phyloP scores from a whole-genome alignment of 2,888 invertebrate genomes.

The Agonopterix heracliana region DNA sequence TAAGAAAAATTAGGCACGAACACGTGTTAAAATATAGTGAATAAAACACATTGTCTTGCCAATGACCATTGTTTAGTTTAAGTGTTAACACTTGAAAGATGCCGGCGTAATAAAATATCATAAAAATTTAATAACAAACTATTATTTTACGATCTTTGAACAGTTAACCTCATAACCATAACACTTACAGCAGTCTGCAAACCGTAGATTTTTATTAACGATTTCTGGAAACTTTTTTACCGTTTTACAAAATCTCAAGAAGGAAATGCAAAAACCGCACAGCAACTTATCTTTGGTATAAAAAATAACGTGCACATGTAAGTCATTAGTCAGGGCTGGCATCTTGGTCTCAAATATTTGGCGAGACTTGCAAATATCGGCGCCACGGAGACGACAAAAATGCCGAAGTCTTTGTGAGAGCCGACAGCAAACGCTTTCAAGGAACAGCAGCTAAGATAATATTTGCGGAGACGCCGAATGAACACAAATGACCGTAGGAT shows the following conservation, averaged over 20 bases:
- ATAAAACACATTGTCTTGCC: constrained; percentile 26
- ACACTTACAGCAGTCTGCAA: neutral
- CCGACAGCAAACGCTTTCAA: constrained; percentile 39
- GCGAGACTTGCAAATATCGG: constrained; percentile 62
- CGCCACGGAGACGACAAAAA: constrained; percentile 47
- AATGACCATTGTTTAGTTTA: no score
- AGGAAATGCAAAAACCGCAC: constrained; percentile 20
- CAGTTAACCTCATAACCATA: constrained; percentile 1
- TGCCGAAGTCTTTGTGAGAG: constrained; percentile 36
- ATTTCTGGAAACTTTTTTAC: neutral
- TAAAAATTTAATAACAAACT: neutral
- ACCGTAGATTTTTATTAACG: neutral
- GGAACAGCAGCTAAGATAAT: constrained; percentile 62
- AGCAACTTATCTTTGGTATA: constrained; percentile 29
- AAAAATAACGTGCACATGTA: constrained; percentile 55
- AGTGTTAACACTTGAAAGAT: constrained; percentile 20
- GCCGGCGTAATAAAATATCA: constrained; percentile 15
- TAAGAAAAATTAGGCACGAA: constrained; percentile 43
- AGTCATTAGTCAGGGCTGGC: constrained; percentile 62
- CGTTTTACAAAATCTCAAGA: constrained; percentile 12
- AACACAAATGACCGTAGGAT: constrained; percentile 73
- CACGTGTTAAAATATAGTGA: constrained; percentile 37
- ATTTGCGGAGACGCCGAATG: constrained; percentile 59
- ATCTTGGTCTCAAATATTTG: constrained; percentile 60
- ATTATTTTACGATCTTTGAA: constrained; percentile 5